Evolutionary conservation across 2,797 vertebrate genomes (phyloP).

Genomic region (Spinus olivaceus): DNA sequence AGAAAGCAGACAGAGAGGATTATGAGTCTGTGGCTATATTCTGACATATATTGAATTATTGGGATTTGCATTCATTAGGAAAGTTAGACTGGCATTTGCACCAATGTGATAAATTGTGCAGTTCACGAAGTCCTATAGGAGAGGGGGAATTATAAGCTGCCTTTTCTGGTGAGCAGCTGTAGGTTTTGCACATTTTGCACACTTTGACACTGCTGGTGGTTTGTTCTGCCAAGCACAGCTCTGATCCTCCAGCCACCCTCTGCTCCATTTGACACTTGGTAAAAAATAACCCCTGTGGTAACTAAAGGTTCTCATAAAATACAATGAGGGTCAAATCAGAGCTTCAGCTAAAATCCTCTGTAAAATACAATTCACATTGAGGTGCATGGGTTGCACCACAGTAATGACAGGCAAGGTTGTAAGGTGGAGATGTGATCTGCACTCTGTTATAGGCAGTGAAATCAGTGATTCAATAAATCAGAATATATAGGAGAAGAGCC

Average conservation of each 20-base stretch:
- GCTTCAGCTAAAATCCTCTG: not conserved
- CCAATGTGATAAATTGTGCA: not conserved
- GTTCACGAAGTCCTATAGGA: not conserved
- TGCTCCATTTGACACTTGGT: not conserved
- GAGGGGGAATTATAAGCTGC: not conserved
- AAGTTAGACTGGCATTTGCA: not conserved
- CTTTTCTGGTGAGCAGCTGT: not conserved
- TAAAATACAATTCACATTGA: not conserved
- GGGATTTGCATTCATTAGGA: constrained; percentile 27
- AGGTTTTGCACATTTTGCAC: not conserved
- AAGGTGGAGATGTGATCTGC: not conserved
- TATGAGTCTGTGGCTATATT: not conserved
- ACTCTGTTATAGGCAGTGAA: not conserved
- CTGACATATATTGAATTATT: constrained; percentile 19
- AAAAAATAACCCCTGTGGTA: not conserved
- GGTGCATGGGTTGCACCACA: not conserved
- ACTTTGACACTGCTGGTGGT: not conserved
- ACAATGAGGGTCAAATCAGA: not conserved
- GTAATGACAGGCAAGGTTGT: not conserved
- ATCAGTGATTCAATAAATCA: not conserved
- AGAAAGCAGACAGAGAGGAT: not conserved
- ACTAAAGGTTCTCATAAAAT: not conserved
- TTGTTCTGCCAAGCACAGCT: not conserved
- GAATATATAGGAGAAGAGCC: not conserved
- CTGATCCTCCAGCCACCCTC: not conserved